Evolutionary conservation across 2,888 invertebrate species (phyloP), one percentile per base, ranked within the genome.

Genomic region (Heteropelma amictum): DNA sequence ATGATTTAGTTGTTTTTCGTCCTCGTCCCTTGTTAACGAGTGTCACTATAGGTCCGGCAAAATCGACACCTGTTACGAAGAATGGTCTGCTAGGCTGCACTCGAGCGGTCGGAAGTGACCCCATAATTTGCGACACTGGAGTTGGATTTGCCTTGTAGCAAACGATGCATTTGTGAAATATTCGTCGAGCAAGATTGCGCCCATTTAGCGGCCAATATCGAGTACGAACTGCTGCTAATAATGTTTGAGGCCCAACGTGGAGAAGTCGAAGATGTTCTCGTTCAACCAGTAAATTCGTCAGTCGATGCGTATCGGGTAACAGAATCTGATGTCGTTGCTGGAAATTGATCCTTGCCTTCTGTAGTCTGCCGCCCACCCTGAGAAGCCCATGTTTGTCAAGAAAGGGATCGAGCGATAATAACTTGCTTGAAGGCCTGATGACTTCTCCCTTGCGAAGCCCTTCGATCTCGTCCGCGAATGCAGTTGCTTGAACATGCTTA

Each of bases 161-260:
- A 19, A 12, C 19, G 3, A 80, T 47, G 38, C 83, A 83, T 7
- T 75, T 14, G 47, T 72, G 72, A 10, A 75, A 42, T 8, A 63
- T 45, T 65, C 42, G 58, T 28, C 74, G 33, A 7, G 74, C 68
- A 2, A 74, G 5, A 28, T 75, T 76, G 26, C 76, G 45, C n/a
- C 76, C 78, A 5, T 61, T 30, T 1, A 76, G 12, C 0, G 78
- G 75, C 80, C 79, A 80, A 53, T 71, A 81, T 3, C 45, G 40
- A 5, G 54, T 26, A 12, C 71, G 56, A 8, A 79, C 6, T 26
- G 64, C 14, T 12, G 73, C 17, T 12, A 79, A 61, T n/a, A 78
- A 45, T 8, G 70, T 40, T 54, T 77, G 76, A 3, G 78, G 75
- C 2, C 80, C 76, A 7, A 75, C 76, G 33, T 77, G 77, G 1